These are phyloP conservation scores for Fissipunctia ypsillon DNA, from an alignment of 2,888 invertebrate genomes.

Conservation along the genomic window DNA sequence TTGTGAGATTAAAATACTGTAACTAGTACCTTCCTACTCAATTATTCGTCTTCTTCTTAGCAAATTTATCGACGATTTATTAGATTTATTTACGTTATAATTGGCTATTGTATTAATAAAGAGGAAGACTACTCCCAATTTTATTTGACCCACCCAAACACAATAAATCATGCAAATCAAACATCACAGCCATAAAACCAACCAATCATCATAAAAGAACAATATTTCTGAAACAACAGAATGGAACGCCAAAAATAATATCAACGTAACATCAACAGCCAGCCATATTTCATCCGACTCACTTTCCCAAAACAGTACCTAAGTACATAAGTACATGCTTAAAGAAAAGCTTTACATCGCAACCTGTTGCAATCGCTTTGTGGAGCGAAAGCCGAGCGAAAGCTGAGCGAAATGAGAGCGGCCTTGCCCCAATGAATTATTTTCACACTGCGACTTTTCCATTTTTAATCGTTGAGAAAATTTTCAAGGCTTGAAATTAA, in stretches of 20 bases:
- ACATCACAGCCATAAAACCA: constrained; percentile 6
- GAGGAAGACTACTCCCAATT: not conserved
- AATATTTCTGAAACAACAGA: constrained; percentile 9
- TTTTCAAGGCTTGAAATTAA: constrained; percentile 51
- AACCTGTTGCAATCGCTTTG: constrained; percentile 61
- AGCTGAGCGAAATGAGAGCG: constrained; percentile 48
- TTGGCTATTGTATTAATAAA: not conserved
- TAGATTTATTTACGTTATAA: too few relatives aligned
- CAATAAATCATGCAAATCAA: constrained; percentile 19
- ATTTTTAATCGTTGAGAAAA: constrained; percentile 41
- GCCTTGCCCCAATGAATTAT: constrained; percentile 44
- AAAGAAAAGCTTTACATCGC: constrained; percentile 51
- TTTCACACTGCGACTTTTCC: constrained; percentile 56
- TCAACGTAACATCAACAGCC: constrained; percentile 4
- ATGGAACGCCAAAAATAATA: constrained; percentile 25
- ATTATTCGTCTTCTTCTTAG: not conserved
- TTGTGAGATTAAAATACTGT: too few relatives aligned
- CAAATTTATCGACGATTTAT: too few relatives aligned
- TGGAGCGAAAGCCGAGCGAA: constrained; percentile 40
- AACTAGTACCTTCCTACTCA: not conserved
- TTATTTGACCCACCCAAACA: not conserved
- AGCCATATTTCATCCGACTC: constrained; percentile 14
- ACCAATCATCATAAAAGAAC: constrained; percentile 43
- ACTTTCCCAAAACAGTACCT: constrained; percentile 44
- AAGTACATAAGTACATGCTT: constrained; percentile 37